Evolutionary conservation across 2,888 invertebrate species (phyloP).

Genomic region (Drosophila stalkeri): DNA sequence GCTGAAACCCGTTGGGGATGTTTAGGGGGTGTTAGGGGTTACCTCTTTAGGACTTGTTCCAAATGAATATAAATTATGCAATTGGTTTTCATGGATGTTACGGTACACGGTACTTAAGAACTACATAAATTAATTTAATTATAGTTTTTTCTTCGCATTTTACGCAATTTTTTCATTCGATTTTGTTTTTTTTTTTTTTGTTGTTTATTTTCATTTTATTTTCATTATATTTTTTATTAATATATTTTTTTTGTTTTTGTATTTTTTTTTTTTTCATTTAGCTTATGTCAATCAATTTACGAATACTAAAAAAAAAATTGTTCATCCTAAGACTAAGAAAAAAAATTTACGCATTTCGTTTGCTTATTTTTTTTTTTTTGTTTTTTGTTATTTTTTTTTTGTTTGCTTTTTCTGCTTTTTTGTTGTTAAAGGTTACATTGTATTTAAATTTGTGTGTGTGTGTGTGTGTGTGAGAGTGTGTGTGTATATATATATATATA

Average conservation of each 20-base stretch:
- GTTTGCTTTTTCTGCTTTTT: constrained; percentile 12
- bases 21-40: background rate
- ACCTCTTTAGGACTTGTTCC: background rate
- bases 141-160: constrained; percentile 59
- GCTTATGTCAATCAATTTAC: constrained; percentile 60
- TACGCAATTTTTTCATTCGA: constrained; percentile 32
- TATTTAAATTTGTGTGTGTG: constrained; percentile 35
- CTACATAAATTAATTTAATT: constrained; percentile 80
- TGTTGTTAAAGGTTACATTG: constrained; percentile 74
- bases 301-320: constrained; percentile 77
- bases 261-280: constrained; percentile 28
- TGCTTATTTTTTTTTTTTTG: constrained; percentile 39
- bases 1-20: background rate
- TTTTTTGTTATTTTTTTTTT: constrained; percentile 34
- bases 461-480: constrained; percentile 33
- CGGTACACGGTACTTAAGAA: constrained; percentile 71
- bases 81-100: constrained; percentile 38
- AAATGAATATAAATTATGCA: constrained; percentile 54
- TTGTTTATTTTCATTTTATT: constrained; percentile 21
- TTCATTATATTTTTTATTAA: constrained; percentile 15
- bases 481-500: constrained; percentile 31
- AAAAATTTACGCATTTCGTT: constrained; percentile 60
- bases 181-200: constrained; percentile 15
- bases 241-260: constrained; percentile 13
- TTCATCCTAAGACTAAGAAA: constrained; percentile 76